A percentile compares a stretch with the other conserved stretches of the same genome.
phyloP scores from a whole-genome alignment of 2,113 vertebrate species.

The Antechinus stuartii region DNA sequence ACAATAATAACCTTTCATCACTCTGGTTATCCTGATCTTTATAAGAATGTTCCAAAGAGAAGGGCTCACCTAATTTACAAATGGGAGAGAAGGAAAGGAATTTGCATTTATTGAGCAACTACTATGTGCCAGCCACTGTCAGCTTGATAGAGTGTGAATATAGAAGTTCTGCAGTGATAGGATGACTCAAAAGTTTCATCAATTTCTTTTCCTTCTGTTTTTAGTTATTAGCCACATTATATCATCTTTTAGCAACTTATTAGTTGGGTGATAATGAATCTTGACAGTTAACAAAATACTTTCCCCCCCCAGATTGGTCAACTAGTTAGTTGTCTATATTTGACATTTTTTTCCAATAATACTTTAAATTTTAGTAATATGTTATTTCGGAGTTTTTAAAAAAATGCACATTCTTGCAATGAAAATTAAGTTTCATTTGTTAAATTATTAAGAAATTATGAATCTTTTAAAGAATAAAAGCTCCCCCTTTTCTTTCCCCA shows the following conservation, averaged over 20 bases:
- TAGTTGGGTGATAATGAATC: constrained; percentile 5
- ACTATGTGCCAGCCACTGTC: constrained; percentile 33
- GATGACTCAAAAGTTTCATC: constrained; percentile 8
- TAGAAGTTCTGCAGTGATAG: constrained; percentile 11
- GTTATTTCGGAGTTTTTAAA: background rate
- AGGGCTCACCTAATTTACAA: background rate
- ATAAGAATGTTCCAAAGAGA: background rate
- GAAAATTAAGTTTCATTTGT: background rate
- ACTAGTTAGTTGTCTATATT: background rate
- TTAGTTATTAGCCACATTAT: constrained; percentile 39
- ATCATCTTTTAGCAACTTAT: constrained; percentile 3
- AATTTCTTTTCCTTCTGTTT: constrained; percentile 39
- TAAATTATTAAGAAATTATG: constrained; percentile 27
- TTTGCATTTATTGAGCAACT: background rate
- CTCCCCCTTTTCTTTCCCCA: constrained; percentile 9
- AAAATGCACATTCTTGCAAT: background rate
- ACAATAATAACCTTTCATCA: background rate
- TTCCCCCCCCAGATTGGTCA: background rate
- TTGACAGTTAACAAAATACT: background rate
- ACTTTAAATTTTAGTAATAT: background rate
- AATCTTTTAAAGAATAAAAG: constrained; percentile 10
- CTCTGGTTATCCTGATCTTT: background rate
- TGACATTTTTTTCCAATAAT: background rate
- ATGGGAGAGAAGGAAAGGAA: constrained; percentile 1
- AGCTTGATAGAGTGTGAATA: constrained; percentile 46